Evolutionary conservation across 2,113 vertebrate genomes (phyloP).

Genomic region (Limnothrissa miodon): DNA sequence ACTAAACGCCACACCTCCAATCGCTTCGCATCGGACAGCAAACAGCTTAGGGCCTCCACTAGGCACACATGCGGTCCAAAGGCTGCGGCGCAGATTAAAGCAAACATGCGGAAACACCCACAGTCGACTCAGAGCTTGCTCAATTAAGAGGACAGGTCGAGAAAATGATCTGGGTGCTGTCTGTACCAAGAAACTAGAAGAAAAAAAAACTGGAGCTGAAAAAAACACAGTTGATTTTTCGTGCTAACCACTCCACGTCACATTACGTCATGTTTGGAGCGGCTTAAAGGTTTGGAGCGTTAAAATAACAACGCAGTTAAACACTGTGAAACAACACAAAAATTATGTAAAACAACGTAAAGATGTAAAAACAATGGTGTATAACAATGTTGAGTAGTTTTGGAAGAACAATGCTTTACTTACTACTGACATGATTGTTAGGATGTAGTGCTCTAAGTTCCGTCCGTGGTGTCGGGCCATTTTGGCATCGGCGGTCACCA

Average conservation of each 20-base stretch:
- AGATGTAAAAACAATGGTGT: not conserved
- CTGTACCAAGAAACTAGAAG: not conserved
- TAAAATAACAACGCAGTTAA: too few species aligned
- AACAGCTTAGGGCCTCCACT: not conserved
- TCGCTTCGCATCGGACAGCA: not conserved
- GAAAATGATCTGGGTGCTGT: not conserved
- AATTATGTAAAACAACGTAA: not conserved
- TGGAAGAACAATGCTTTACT: slow-evolving; percentile 75
- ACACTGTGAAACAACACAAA: too few species aligned
- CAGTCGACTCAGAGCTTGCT: not conserved
- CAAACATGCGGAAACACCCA: not conserved
- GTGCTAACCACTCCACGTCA: not conserved
- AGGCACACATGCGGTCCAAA: not conserved
- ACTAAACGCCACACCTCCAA: not conserved
- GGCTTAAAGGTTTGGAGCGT: too few species aligned
- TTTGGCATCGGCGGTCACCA: slow-evolving; percentile 92
- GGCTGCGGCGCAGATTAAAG: not conserved
- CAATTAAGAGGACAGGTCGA: not conserved
- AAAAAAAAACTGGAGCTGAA: not conserved
- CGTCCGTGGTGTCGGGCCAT: slow-evolving; percentile 87
- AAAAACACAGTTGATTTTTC: not conserved
- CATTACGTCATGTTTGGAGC: not conserved
- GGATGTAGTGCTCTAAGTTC: slow-evolving; percentile 91
- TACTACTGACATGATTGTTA: slow-evolving; percentile 99
- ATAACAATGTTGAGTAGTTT: slow-evolving; percentile 33